A percentile compares a stretch with the other conserved stretches of the same genome.
phyloP scores from a whole-genome alignment of 2,797 vertebrate species.

The Columba guinea region DNA sequence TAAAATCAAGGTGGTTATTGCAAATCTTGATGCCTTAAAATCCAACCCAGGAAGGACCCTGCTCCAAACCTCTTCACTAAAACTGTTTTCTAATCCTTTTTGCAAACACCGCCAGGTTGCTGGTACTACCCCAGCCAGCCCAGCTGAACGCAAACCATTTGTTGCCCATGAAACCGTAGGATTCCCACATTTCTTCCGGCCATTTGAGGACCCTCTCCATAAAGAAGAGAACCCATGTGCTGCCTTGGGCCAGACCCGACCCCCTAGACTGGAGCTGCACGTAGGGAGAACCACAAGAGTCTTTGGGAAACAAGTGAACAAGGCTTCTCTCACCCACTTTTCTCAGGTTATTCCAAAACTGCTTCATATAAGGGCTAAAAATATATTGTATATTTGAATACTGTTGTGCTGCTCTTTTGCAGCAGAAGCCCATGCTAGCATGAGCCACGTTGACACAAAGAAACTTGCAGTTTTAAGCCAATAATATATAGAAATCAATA shows the following conservation, averaged over 20 bases:
- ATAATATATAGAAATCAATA: not conserved
- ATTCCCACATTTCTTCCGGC: not conserved
- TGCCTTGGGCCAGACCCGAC: not conserved
- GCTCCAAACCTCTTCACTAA: not conserved
- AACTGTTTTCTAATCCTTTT: not conserved
- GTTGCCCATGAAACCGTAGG: not conserved
- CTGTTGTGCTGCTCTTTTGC: not conserved
- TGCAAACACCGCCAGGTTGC: not conserved
- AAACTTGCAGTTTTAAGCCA: slow-evolving; percentile 9
- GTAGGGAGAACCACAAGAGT: too few relatives aligned
- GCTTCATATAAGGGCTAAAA: not conserved
- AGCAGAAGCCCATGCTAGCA: not conserved
- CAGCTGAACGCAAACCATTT: not conserved
- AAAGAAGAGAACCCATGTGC: not conserved
- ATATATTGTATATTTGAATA: not conserved
- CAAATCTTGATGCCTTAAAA: not conserved
- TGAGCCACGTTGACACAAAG: not conserved
- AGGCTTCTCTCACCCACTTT: not conserved
- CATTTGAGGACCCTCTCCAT: not conserved
- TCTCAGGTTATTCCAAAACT: not conserved
- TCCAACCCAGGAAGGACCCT: not conserved
- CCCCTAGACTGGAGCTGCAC: too few relatives aligned
- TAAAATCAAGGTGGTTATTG: not conserved
- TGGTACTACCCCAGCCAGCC: not conserved
- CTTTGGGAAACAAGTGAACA: not conserved